Conservation (phyloP, 2,113 vertebrate species). For the Malaclemys terrapin region DNA sequence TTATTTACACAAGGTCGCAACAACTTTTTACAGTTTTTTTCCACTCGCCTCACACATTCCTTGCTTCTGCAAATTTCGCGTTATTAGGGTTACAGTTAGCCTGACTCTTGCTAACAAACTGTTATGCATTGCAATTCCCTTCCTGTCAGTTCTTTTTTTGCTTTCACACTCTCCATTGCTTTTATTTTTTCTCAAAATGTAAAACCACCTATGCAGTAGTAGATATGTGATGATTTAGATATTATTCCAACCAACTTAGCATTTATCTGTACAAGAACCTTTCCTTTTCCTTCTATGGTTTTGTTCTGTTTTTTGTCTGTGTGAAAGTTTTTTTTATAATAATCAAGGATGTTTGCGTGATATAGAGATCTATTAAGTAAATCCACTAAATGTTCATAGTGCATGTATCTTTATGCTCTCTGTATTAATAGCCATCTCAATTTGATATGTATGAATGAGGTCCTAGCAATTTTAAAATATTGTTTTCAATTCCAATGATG, state of each 20-base stretch:
- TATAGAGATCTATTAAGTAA: background rate
- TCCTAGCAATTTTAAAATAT: conserved; percentile 1
- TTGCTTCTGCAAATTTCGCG: too few species aligned
- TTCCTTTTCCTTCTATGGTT: background rate
- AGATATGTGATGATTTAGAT: background rate
- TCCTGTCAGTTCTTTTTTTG: too few species aligned
- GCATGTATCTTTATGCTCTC: background rate
- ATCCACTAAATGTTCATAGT: background rate
- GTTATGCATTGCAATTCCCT: too few species aligned
- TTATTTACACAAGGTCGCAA: too few species aligned
- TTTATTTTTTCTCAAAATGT: background rate
- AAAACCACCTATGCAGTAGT: background rate
- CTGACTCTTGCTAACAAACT: too few species aligned
- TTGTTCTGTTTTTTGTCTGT: background rate
- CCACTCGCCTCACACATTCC: too few species aligned
- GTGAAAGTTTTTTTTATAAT: background rate
- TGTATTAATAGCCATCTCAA: background rate
- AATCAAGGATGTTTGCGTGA: background rate
- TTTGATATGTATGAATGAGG: background rate
- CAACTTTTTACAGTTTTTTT: too few species aligned
- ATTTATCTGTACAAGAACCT: background rate
- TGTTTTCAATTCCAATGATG: background rate
- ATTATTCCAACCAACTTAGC: background rate
- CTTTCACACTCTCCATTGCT: background rate
- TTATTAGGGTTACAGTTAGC: too few species aligned